Evolutionary conservation across 2,113 vertebrate genomes (phyloP), one percentile per base, ranked within the genome.

Genomic region (Bettongia penicillata): DNA sequence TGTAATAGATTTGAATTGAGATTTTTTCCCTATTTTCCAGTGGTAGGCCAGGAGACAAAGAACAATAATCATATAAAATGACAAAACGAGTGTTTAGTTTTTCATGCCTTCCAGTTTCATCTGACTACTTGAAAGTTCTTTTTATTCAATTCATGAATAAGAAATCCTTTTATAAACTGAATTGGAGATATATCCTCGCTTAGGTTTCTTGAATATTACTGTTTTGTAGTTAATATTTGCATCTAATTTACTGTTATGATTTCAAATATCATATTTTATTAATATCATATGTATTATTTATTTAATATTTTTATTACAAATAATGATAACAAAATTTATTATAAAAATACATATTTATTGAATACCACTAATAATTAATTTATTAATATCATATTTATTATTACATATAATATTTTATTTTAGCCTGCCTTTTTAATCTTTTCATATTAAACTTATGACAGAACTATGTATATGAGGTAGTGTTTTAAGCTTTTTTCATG

Each of bases 21-120:
- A 94, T 97, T 97, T 97, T 97, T 93, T 97, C 94, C 94, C 97
- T 90, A 92, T 95, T 96, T 98, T 98, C 94, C 90, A 96, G 90
- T 52, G 96, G 94, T 91, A 48, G 95, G 95, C 53, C n/a, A 96
- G 50, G 95, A 97, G 53, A 98, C 93, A 97, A 97, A 95, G 93
- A 95, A 97, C 96, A 98, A 91, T 98, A 97, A 95, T 91, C 90
- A 96, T 93, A 96, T 91, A 84, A 93, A 97, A 93, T 95, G 93
- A 94, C 94, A 96, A 96, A 93, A 94, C 94, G 92, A 31, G 10
- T 61, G 31, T 0, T 89, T 96, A 93, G 52, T 53, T 98, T 96
- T 90, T 95, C 50, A 90, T 97, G 77, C 22, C 97, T 95, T 94
- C 92, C 68, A 84, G 26, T 92, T 94, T 95, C 94, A 96, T 93